Conservation (phyloP, 2,888 invertebrate species). For the Sinopyrophorus schimmeli region DNA sequence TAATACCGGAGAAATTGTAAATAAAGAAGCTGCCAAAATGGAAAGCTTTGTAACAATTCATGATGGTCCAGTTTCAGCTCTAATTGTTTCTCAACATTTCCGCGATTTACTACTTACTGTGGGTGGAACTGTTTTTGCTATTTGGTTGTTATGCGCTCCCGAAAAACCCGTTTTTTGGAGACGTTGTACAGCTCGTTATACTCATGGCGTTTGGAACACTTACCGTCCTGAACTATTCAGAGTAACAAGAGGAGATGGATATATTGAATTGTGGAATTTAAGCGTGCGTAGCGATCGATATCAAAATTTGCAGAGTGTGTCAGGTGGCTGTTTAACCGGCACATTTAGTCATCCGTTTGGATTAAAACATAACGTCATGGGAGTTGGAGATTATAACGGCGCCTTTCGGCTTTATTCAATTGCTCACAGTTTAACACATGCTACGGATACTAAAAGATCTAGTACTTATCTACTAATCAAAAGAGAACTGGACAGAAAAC, state of each 20-base stretch:
- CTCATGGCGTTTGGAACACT: conserved; percentile 72
- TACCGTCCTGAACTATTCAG: conserved; percentile 67
- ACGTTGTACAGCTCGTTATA: conserved; percentile 61
- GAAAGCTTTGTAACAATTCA: conserved; percentile 62
- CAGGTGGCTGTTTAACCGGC: neutral
- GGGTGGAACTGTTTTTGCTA: conserved; percentile 49
- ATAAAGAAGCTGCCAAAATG: conserved; percentile 60
- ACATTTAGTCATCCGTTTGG: neutral
- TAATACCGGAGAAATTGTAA: conserved; percentile 61
- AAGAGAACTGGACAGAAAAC: conserved; percentile 59
- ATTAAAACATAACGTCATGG: neutral
- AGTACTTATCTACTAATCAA: conserved; percentile 71
- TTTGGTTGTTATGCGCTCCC: conserved; percentile 60
- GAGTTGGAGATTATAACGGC: neutral
- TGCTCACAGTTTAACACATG: conserved; percentile 62
- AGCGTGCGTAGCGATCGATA: conserved; percentile 65
- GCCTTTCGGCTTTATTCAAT: neutral
- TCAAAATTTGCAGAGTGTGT: conserved; percentile 33
- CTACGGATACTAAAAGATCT: conserved; percentile 78
- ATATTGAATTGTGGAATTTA: conserved; percentile 83
- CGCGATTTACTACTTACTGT: conserved; percentile 64
- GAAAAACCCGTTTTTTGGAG: conserved; percentile 70
- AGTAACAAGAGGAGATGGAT: conserved; percentile 72
- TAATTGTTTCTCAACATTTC: conserved; percentile 66
- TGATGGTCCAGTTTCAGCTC: conserved; percentile 68